Percentiles rank a stretch among this genome's conserved stretches.
phyloP scores from a whole-genome alignment of 2,888 invertebrate species.

The Drosophila koepferae region DNA sequence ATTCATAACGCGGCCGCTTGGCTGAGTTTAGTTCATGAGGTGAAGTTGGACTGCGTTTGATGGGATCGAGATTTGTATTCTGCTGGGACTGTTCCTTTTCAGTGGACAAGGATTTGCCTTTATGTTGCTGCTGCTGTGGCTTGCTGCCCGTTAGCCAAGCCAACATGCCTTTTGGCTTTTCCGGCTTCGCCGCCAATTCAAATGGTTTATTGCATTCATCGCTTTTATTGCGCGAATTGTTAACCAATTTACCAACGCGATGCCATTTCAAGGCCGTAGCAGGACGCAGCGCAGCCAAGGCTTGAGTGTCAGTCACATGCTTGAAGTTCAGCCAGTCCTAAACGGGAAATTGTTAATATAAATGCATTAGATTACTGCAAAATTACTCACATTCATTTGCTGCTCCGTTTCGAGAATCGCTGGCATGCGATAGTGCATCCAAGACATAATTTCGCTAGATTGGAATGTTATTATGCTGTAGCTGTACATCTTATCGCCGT shows the following conservation, averaged over 20 bases:
- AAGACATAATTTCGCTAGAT: slow-evolving; percentile 88
- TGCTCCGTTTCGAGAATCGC: slow-evolving; percentile 90
- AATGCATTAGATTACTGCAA: not conserved
- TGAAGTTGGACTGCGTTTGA: slow-evolving; percentile 40
- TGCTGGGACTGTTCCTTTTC: not conserved
- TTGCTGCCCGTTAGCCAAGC: slow-evolving; percentile 78
- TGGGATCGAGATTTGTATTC: not conserved
- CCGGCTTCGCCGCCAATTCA: slow-evolving; percentile 59
- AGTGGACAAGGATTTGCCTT: slow-evolving; percentile 14
- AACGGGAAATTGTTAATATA: not conserved
- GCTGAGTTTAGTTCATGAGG: slow-evolving; percentile 35
- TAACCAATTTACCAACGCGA: slow-evolving; percentile 89
- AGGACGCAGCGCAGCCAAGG: slow-evolving; percentile 86
- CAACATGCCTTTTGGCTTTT: slow-evolving; percentile 72
- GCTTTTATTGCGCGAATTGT: slow-evolving; percentile 90
- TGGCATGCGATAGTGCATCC: slow-evolving; percentile 93
- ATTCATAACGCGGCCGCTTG: slow-evolving; percentile 54
- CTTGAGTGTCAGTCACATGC: slow-evolving; percentile 86
- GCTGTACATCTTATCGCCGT: slow-evolving; percentile 88
- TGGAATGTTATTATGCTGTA: slow-evolving; percentile 93
- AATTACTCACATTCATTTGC: slow-evolving; percentile 87
- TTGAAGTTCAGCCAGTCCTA: slow-evolving; percentile 90
- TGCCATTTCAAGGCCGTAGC: slow-evolving; percentile 88
- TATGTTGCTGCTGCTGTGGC: slow-evolving; percentile 33
- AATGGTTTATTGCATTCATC: slow-evolving; percentile 87